phyloP scores from a whole-genome alignment of 2,113 vertebrate genomes.

The Columba janthina region DNA sequence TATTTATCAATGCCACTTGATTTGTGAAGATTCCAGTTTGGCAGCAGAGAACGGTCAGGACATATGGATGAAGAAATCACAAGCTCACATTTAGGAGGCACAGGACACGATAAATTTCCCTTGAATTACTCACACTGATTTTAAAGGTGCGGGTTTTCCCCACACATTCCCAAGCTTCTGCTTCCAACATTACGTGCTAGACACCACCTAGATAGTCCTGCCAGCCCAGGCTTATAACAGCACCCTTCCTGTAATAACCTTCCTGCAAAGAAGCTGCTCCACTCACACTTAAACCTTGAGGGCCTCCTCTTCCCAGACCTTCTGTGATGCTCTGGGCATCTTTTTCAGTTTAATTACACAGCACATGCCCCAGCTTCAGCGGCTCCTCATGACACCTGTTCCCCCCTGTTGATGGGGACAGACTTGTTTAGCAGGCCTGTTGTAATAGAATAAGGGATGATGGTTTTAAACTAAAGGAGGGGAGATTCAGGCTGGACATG shows the following conservation, averaged over 20 bases:
- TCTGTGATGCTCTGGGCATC: not conserved
- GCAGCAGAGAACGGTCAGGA: not conserved
- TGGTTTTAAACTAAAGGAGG: too few relatives aligned
- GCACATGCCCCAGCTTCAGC: not conserved
- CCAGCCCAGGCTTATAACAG: not conserved
- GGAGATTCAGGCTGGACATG: too few relatives aligned
- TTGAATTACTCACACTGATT: not conserved
- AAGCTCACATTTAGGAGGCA: accelerated
- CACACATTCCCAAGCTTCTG: not conserved
- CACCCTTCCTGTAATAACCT: not conserved
- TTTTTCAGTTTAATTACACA: not conserved
- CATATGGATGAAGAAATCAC: not conserved
- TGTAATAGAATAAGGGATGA: too few relatives aligned
- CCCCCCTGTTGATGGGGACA: too few relatives aligned
- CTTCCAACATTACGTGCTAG: not conserved
- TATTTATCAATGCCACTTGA: not conserved
- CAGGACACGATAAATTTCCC: not conserved
- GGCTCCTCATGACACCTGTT: not conserved
- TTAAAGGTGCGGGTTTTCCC: not conserved
- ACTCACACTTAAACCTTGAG: not conserved
- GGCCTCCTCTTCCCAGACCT: not conserved
- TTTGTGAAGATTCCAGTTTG: not conserved
- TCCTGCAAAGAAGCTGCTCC: not conserved
- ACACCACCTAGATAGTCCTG: not conserved
- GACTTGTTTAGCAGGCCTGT: too few relatives aligned